phyloP scores from a whole-genome alignment of 2,888 invertebrate species.

The Nycteola revayana region DNA sequence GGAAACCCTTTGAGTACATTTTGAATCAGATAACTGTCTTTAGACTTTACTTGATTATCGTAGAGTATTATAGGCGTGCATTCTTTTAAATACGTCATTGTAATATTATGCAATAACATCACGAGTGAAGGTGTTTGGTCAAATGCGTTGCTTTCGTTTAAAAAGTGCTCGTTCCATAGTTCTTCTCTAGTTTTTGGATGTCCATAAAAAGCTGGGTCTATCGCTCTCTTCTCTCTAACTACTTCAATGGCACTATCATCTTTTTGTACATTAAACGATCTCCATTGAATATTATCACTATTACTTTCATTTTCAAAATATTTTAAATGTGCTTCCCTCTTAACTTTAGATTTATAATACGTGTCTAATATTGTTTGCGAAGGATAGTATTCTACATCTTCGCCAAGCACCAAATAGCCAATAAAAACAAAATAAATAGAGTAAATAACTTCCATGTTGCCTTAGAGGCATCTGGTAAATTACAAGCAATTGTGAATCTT shows the following conservation, averaged over 20 bases:
- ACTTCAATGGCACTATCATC: slow-evolving; percentile 9
- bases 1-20: slow-evolving; percentile 81
- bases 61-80: slow-evolving; percentile 87
- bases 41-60: slow-evolving; percentile 80
- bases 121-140: slow-evolving; percentile 84
- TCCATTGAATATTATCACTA: slow-evolving; percentile 5
- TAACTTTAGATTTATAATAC: slow-evolving; percentile 9
- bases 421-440: slow-evolving; percentile 9
- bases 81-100: slow-evolving; percentile 81
- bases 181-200: slow-evolving; percentile 82
- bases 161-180: slow-evolving; percentile 74
- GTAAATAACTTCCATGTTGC: slow-evolving; percentile 19
- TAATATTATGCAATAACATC: slow-evolving; percentile 82
- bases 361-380: slow-evolving; percentile 38
- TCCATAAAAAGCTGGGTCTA: slow-evolving; percentile 79
- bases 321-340: slow-evolving; percentile 17
- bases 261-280: slow-evolving; percentile 12
- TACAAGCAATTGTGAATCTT: slow-evolving; percentile 21
- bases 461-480: slow-evolving; percentile 7
- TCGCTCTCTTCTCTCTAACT: slow-evolving; percentile 47
- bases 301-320: slow-evolving; percentile 1
- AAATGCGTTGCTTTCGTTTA: slow-evolving; percentile 54
- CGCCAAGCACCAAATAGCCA: slow-evolving; percentile 19
- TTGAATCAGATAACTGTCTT: slow-evolving; percentile 80
- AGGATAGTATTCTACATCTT: slow-evolving; percentile 59